These are phyloP conservation scores for Drosophila dunni DNA, from an alignment of 1,140 invertebrate species.

Conservation along the genomic window DNA sequence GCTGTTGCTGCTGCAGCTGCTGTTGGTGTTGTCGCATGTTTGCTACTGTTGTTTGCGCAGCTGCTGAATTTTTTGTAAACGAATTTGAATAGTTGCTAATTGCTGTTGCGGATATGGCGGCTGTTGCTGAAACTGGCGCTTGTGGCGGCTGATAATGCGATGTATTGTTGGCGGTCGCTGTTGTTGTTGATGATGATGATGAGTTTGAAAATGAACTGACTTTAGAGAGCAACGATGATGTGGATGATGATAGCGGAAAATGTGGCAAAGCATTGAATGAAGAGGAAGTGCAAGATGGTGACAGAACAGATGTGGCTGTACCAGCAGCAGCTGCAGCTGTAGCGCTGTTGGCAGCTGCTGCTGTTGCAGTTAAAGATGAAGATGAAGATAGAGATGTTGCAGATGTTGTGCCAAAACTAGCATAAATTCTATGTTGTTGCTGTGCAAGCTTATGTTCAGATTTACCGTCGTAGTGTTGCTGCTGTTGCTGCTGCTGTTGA, in stretches of 20 bases:
- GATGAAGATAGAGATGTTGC: slow-evolving; percentile 56
- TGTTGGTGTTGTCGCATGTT: slow-evolving; percentile 67
- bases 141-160: slow-evolving; percentile 76
- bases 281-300: slow-evolving; percentile 45
- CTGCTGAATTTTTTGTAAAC: slow-evolving; percentile 77
- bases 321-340: slow-evolving; percentile 39
- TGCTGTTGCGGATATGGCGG: slow-evolving; percentile 17
- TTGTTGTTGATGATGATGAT: slow-evolving; percentile 58
- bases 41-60: slow-evolving; percentile 63
- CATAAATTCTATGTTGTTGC: slow-evolving; percentile 80
- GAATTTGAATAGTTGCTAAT: slow-evolving; percentile 74
- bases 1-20: slow-evolving; percentile 61
- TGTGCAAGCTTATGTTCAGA: slow-evolving; percentile 68
- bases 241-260: slow-evolving; percentile 82
- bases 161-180: slow-evolving; percentile 54
- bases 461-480: slow-evolving; percentile 84
- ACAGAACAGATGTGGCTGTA: slow-evolving; percentile 48
- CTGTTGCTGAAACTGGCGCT: slow-evolving; percentile 41
- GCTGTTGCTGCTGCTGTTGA: slow-evolving; percentile 79
- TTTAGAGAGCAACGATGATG: slow-evolving; percentile 83
- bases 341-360: slow-evolving; percentile 19
- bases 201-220: slow-evolving; percentile 77
- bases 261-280: slow-evolving; percentile 79
- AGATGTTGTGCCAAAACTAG: slow-evolving; percentile 78
- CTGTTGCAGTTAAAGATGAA: slow-evolving; percentile 38